A percentile compares a stretch with the other conserved stretches of the same genome.
phyloP scores from a whole-genome alignment of 2,797 vertebrate species.

The Morus bassanus region DNA sequence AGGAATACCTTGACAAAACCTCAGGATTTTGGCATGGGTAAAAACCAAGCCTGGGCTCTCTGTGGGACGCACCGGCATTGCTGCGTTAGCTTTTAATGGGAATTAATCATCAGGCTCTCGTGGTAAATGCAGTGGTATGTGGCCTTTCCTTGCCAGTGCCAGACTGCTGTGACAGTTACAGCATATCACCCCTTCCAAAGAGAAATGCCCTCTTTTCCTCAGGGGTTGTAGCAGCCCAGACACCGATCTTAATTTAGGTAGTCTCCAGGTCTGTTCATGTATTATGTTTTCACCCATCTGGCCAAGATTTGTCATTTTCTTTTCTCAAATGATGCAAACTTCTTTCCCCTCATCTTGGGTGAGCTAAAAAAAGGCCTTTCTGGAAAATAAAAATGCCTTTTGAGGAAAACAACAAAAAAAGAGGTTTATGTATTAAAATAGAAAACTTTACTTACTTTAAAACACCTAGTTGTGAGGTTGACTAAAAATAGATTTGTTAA shows the following conservation, averaged over 20 bases:
- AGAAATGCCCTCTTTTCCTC: not conserved
- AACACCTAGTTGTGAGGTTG: not conserved
- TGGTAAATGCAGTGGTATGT: not conserved
- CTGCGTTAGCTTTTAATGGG: not conserved
- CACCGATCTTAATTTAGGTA: not conserved
- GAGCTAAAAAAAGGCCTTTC: not conserved
- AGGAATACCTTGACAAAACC: not conserved
- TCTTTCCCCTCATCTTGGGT: not conserved
- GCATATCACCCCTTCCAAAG: rapidly evolving
- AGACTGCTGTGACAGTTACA: not conserved
- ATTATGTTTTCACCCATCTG: not conserved
- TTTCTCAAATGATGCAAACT: not conserved
- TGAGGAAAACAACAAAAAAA: not conserved
- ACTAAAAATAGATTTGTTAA: not conserved
- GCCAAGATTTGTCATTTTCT: not conserved
- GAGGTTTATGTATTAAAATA: not conserved
- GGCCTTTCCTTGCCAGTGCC: not conserved
- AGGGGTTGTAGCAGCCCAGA: not conserved
- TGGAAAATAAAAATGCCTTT: not conserved
- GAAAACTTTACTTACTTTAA: not conserved
- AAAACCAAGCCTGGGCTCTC: not conserved
- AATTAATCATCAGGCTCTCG: not conserved
- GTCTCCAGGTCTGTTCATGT: not conserved
- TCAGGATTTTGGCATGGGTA: not conserved
- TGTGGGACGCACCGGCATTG: rapidly evolving